Evolutionary conservation across 2,888 invertebrate genomes (phyloP).

Genomic region (Polydrusus tereticollis): DNA sequence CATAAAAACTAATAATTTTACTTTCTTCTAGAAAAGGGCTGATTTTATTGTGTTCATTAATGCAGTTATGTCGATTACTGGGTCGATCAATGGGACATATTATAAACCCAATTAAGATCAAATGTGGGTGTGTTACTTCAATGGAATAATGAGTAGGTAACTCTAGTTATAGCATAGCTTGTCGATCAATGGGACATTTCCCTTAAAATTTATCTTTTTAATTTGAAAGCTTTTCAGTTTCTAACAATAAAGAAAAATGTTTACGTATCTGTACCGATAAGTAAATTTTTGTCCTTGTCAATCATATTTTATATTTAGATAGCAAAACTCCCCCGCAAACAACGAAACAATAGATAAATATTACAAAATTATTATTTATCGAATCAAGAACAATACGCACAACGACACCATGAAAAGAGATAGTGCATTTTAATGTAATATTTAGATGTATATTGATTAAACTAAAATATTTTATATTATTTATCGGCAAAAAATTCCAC

Average conservation of each 20-base stretch:
- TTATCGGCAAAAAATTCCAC: constrained; percentile 26
- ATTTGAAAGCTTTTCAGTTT: background rate
- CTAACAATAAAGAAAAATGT: background rate
- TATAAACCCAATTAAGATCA: too few relatives aligned
- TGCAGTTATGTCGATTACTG: too few relatives aligned
- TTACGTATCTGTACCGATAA: background rate
- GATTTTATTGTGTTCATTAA: too few relatives aligned
- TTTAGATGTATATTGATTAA: constrained; percentile 14
- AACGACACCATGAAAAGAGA: constrained; percentile 23
- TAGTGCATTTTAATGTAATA: constrained; percentile 16
- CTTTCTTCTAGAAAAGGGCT: too few relatives aligned
- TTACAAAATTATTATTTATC: constrained; percentile 23
- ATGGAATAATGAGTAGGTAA: too few relatives aligned
- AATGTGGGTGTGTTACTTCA: too few relatives aligned
- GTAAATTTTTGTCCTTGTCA: constrained; percentile 31
- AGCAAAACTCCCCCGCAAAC: constrained; percentile 16
- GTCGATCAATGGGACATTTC: too few relatives aligned
- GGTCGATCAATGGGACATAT: too few relatives aligned
- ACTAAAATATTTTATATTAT: constrained; percentile 23
- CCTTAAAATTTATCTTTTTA: background rate
- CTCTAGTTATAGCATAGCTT: too few relatives aligned
- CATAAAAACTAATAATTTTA: too few relatives aligned
- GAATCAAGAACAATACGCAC: constrained; percentile 21
- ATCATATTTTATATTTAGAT: constrained; percentile 18
- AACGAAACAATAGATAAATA: constrained; percentile 32